A percentile compares a stretch with the other conserved stretches of the same genome.
These are phyloP conservation scores for Acanthosoma haemorrhoidale DNA, from an alignment of 2,888 invertebrate genomes.

Conservation along the genomic window DNA sequence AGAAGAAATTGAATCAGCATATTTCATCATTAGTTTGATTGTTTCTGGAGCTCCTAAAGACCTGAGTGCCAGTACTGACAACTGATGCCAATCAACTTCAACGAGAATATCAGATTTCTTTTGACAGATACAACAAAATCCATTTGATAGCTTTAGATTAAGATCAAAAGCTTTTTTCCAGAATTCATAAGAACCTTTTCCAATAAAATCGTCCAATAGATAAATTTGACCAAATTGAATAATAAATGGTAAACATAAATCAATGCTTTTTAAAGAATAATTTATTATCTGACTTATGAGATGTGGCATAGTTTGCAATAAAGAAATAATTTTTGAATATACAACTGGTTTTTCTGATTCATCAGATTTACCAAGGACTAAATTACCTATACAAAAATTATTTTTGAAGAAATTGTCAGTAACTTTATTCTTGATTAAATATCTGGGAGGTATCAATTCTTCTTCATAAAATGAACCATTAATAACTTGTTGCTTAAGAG, in stretches of 20 bases:
- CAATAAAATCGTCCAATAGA: slow-evolving; percentile 27
- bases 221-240: slow-evolving; percentile 36
- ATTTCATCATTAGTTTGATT: slow-evolving; percentile 53
- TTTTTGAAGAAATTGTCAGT: background rate
- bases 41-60: slow-evolving; percentile 57
- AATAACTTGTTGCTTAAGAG: background rate
- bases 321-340: slow-evolving; percentile 44
- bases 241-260: slow-evolving; percentile 33
- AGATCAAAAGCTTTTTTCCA: slow-evolving; percentile 35
- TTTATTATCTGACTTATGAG: slow-evolving; percentile 26
- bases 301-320: slow-evolving; percentile 34
- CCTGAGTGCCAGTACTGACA: slow-evolving; percentile 56
- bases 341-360: slow-evolving; percentile 49
- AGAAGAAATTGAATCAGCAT: slow-evolving; percentile 53
- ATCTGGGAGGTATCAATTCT: background rate
- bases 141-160: slow-evolving; percentile 35
- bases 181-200: slow-evolving; percentile 24
- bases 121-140: slow-evolving; percentile 38
- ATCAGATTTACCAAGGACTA: slow-evolving; percentile 14
- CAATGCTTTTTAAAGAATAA: slow-evolving; percentile 29
- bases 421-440: background rate
- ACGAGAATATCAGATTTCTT: slow-evolving; percentile 41
- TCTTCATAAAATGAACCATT: background rate
- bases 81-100: slow-evolving; percentile 56
- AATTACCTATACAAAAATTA: background rate